phyloP scores from a whole-genome alignment of 1,140 invertebrate species.

The Neuroterus valhalla region DNA sequence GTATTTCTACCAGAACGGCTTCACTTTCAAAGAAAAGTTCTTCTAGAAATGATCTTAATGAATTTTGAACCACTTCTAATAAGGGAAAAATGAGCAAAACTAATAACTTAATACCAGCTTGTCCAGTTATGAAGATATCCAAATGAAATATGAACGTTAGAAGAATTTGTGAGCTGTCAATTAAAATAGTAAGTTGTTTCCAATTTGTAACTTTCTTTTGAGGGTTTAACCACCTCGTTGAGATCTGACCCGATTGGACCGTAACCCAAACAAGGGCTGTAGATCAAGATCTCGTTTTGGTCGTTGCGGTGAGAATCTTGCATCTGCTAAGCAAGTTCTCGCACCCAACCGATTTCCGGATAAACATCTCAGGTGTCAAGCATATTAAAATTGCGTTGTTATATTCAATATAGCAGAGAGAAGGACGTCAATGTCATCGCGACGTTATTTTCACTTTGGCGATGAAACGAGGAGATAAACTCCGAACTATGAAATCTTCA shows the following conservation, averaged over 20 bases:
- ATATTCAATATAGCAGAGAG: conserved; percentile 47
- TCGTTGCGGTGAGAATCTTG: conserved; percentile 60
- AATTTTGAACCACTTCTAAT: too few relatives aligned
- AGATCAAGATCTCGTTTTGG: conserved; percentile 59
- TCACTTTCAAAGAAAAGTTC: too few relatives aligned
- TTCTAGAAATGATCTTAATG: too few relatives aligned
- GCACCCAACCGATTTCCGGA: conserved; percentile 53
- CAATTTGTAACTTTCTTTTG: conserved; percentile 4
- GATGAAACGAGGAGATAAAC: conserved; percentile 11
- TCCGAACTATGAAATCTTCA: not conserved
- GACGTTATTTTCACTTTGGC: conserved; percentile 38
- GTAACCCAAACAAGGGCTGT: conserved; percentile 38
- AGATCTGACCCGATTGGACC: conserved; percentile 34
- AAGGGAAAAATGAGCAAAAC: too few relatives aligned
- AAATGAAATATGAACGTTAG: not conserved
- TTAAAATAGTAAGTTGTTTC: conserved; percentile 31
- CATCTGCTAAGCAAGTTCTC: conserved; percentile 60
- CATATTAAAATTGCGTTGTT: conserved; percentile 61
- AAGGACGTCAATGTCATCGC: conserved; percentile 41
- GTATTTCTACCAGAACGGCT: too few relatives aligned
- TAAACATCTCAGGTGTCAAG: conserved; percentile 57
- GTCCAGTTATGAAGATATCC: not conserved
- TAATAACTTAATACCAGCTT: not conserved
- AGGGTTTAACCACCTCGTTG: not conserved
- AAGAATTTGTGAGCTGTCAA: conserved; percentile 34